These are phyloP conservation scores for Dromius quadrimaculatus DNA, from an alignment of 2,888 invertebrate genomes.

Conservation along the genomic window DNA sequence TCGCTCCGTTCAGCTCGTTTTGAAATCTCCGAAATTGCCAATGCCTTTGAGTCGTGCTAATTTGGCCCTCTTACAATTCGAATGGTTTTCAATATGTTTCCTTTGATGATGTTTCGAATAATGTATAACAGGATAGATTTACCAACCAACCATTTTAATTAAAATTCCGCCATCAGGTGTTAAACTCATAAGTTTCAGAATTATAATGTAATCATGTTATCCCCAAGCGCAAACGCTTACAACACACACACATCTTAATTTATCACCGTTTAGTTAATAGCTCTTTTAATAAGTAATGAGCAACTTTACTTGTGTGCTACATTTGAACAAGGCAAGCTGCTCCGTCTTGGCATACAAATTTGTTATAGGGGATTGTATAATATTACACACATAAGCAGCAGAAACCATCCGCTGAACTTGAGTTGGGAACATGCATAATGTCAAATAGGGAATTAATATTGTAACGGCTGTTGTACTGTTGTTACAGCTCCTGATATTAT, in stretches of 20 bases:
- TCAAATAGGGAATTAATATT: constrained; percentile 3
- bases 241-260: constrained; percentile 46
- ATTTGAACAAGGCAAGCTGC: neutral
- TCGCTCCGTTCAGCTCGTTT: constrained; percentile 19
- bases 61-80: constrained; percentile 31
- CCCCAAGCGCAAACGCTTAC: constrained; percentile 48
- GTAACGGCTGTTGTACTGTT: neutral
- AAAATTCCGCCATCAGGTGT: constrained; percentile 46
- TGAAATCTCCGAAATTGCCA: constrained; percentile 40
- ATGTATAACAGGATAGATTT: too few species aligned
- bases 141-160: too few species aligned
- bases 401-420: neutral
- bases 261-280: constrained; percentile 51
- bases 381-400: neutral
- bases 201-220: constrained; percentile 51
- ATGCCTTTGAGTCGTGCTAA: constrained; percentile 27
- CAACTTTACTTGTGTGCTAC: neutral
- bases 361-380: neutral
- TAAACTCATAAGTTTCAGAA: constrained; percentile 48
- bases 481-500: neutral
- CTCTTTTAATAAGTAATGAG: constrained; percentile 51
- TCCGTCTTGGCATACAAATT: constrained; percentile 20
- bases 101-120: constrained; percentile 22
- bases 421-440: constrained; percentile 15
- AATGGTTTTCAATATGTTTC: constrained; percentile 24